Evolutionary conservation across 2,113 vertebrate species (phyloP).

Genomic region (Genyomyrus donnyi): DNA sequence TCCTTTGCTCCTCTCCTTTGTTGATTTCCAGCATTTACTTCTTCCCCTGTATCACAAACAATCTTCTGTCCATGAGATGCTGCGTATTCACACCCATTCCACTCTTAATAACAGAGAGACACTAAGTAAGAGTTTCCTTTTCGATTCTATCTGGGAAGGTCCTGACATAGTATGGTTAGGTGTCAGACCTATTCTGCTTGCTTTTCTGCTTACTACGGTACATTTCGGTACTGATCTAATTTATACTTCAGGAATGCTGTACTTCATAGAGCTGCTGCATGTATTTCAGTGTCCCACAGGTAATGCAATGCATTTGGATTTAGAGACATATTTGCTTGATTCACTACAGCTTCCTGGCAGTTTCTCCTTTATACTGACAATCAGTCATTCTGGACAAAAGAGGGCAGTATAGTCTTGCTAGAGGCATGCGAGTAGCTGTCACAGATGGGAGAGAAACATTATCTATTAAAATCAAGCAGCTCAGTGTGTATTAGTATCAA

Average conservation of each 20-base stretch:
- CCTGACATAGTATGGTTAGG: not conserved
- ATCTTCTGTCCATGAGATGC: not conserved
- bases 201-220: not conserved
- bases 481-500: not conserved
- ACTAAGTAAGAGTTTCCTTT: not conserved
- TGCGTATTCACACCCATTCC: not conserved
- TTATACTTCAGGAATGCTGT: not conserved
- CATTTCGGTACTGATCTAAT: not conserved
- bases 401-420: not conserved
- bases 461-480: not conserved
- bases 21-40: not conserved
- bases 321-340: not conserved
- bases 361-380: not conserved
- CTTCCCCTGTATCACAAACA: not conserved
- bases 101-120: not conserved
- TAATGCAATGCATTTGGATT: not conserved
- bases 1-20: not conserved
- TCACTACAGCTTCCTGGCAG: not conserved
- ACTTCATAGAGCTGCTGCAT: not conserved
- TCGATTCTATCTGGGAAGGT: not conserved
- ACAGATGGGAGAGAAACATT: not conserved
- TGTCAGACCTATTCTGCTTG: not conserved
- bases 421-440: not conserved
- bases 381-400: not conserved
- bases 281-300: not conserved